A percentile compares a stretch with the other conserved stretches of the same genome.
These are phyloP conservation scores for Formica exsecta DNA, from an alignment of 1,140 invertebrate species.

Conservation along the genomic window DNA sequence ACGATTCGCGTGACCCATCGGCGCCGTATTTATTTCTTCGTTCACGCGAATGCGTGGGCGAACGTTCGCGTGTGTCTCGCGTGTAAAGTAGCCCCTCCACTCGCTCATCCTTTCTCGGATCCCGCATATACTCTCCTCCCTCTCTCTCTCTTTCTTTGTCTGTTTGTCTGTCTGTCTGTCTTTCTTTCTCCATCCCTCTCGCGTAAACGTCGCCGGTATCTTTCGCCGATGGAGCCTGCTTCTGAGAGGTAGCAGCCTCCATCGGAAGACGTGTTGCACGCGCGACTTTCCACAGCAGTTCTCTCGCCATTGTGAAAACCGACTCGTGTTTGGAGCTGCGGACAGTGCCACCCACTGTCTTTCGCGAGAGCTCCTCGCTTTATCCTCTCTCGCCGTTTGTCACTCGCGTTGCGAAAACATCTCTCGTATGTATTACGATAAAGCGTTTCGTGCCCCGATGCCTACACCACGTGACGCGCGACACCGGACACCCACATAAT, in stretches of 20 bases:
- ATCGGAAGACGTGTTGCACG: background rate
- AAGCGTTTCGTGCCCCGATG: slow-evolving; percentile 44
- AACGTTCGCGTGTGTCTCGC: slow-evolving; percentile 53
- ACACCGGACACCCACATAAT: slow-evolving; percentile 55
- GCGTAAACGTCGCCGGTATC: background rate
- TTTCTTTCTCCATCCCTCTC: background rate
- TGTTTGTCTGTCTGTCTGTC: background rate
- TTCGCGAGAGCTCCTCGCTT: slow-evolving; percentile 9
- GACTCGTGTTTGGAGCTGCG: slow-evolving; percentile 33
- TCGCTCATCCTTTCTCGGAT: slow-evolving; percentile 38
- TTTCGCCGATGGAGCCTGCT: slow-evolving; percentile 35
- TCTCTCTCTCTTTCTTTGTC: background rate
- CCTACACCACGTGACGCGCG: slow-evolving; percentile 10
- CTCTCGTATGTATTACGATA: slow-evolving; percentile 61
- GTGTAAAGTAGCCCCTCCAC: slow-evolving; percentile 49
- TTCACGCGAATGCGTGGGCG: slow-evolving; percentile 46
- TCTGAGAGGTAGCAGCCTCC: slow-evolving; percentile 16
- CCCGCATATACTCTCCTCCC: background rate
- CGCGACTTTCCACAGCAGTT: slow-evolving; percentile 15
- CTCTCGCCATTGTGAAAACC: slow-evolving; percentile 53
- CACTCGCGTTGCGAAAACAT: slow-evolving; percentile 52
- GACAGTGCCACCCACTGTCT: slow-evolving; percentile 47
- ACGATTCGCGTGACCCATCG: slow-evolving; percentile 33
- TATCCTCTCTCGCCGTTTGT: slow-evolving; percentile 44
- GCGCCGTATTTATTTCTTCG: slow-evolving; percentile 15